Evolutionary conservation across 2,797 vertebrate species (phyloP).

Genomic region (Selene dorsalis): DNA sequence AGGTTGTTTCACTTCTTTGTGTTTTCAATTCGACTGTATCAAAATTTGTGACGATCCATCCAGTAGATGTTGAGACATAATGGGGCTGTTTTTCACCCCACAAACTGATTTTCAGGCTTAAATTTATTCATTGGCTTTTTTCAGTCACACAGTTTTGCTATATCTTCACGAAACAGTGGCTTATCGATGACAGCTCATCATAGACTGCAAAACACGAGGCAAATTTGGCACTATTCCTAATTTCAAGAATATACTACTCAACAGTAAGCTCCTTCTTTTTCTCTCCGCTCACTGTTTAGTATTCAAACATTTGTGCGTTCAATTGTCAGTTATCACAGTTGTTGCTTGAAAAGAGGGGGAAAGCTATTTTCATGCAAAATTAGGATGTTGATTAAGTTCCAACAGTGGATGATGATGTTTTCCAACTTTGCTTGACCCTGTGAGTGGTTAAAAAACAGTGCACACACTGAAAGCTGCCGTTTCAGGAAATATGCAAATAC

Average conservation of each 20-base stretch:
- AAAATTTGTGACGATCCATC: not conserved
- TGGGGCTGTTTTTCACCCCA: not conserved
- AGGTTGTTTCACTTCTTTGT: conserved; percentile 14
- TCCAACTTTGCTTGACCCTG: conserved; percentile 28
- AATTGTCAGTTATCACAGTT: conserved; percentile 34
- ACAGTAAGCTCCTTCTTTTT: not conserved
- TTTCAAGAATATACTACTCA: conserved; percentile 16
- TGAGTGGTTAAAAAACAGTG: conserved; percentile 40
- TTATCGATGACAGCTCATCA: conserved; percentile 21
- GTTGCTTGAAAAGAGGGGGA: conserved; percentile 40
- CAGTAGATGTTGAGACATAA: not conserved
- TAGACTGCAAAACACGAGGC: conserved; percentile 11
- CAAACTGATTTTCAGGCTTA: not conserved
- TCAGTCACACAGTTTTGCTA: not conserved
- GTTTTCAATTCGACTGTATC: conserved; percentile 7
- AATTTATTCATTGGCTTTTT: not conserved
- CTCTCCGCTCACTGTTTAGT: not conserved
- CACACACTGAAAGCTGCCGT: conserved; percentile 14
- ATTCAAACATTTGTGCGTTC: conserved; percentile 35
- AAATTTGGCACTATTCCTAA: conserved; percentile 19
- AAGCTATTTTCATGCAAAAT: conserved; percentile 53
- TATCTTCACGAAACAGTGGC: conserved; percentile 9
- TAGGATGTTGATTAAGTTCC: conserved; percentile 40
- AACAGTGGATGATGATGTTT: conserved; percentile 33
- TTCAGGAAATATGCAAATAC: conserved; percentile 37